Base-by-base conservation (phyloP, 2,113 vertebrate species). In the Parotia lawesii region DNA sequence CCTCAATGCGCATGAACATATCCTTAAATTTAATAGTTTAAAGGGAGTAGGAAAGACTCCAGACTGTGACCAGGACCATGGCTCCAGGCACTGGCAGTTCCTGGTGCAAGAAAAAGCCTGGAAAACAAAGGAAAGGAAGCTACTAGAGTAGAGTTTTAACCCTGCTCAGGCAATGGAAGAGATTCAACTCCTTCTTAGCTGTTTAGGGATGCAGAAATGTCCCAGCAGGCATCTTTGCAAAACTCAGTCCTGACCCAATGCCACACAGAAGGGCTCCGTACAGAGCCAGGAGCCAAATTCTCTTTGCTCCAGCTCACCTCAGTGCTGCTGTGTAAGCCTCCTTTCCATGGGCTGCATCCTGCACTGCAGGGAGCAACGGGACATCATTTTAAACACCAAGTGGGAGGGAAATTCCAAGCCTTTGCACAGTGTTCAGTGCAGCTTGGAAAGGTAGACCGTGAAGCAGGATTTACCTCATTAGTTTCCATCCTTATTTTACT, bases 281-380 rank as follows among this genome's bases (percentile, higher is more conserved):
- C 9, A 62, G 44, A 84, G 9, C 31, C 44, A 6, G 42, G 15
- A 86, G 25, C 24, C 3, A 3, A 82, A 27, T 22, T 66, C 15
- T 4, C 3, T 0, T 29, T 53, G 54, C 31, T 40, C 5, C 70
- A 11, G 37, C 42, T 48, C 48, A 40, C 18, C 35, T 51, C 20
- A 3, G 21, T 3, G 10, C 51, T 5, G 8, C 37, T 29, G 2
- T 45, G 2, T 25, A 27, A 69, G 15, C 38, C 33, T 42, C 17
- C 44, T 33, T 27, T 29, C 53, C 53, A 18, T 31, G 3, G 0
- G 31, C 54, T 24, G 40, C 29, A 10, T 21, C 21, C 4, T 5
- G 25, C 2, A 4, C 58, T 35, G 15, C 3, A 0, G 58, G 6
- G 44, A 76, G 45, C 28, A 16, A 24, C 0, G 0, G n/a, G 8